Conservation (phyloP, 2,888 invertebrate species). For the Oligia strigilis region DNA sequence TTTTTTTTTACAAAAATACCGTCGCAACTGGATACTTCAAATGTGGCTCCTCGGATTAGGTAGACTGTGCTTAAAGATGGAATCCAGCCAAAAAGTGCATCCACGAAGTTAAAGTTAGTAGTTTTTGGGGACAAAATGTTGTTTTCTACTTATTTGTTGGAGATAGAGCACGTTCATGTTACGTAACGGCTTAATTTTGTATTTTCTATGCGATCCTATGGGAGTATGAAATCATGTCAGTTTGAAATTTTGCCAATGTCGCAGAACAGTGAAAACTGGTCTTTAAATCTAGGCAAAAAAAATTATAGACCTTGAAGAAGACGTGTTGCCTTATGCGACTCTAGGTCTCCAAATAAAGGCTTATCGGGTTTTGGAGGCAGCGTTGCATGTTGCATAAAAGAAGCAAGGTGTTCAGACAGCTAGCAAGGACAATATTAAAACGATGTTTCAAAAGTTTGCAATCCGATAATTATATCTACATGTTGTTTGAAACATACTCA, state of each 20-base stretch:
- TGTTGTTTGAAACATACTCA: conserved; percentile 2
- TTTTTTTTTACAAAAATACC: conserved; percentile 24
- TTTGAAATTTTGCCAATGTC: conserved; percentile 38
- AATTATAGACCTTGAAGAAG: conserved; percentile 32
- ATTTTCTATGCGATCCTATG: conserved; percentile 1
- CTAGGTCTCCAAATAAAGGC: conserved; percentile 32
- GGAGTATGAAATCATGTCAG: conserved; percentile 5
- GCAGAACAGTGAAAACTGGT: background rate
- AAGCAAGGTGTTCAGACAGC: conserved; percentile 5
- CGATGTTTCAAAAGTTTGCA: background rate
- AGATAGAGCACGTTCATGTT: conserved; percentile 42
- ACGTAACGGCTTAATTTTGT: conserved; percentile 28
- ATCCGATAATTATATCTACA: background rate
- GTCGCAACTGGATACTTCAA: conserved; percentile 27
- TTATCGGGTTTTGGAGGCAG: conserved; percentile 17
- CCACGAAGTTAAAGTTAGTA: conserved; percentile 36
- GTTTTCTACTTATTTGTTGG: conserved; percentile 45
- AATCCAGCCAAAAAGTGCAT: conserved; percentile 63
- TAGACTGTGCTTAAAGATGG: conserved; percentile 53
- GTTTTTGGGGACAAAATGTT: conserved; percentile 50
- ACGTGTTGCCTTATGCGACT: conserved; percentile 24
- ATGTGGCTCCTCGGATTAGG: conserved; percentile 42
- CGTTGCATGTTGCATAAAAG: conserved; percentile 30
- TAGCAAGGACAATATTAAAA: conserved; percentile 4
- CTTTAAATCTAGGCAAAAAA: conserved; percentile 14